Conservation (phyloP, 1,140 invertebrate species). For the Pectinophora gossypiella region DNA sequence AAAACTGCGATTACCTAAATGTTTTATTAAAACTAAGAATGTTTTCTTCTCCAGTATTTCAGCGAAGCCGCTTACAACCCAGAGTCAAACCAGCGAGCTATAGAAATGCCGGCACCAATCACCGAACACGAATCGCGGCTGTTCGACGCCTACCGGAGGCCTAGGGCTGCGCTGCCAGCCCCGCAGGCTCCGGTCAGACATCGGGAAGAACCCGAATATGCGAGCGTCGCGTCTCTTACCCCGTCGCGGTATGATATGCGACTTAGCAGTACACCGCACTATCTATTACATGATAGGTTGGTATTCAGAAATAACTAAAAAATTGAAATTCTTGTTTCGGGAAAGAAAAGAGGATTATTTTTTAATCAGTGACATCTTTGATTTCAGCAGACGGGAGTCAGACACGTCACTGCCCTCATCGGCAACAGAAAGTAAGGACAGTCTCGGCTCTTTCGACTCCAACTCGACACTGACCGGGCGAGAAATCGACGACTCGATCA, state of each 20-base stretch:
- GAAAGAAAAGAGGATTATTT: background rate
- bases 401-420: conserved; percentile 76
- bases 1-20: background rate
- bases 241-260: conserved; percentile 43
- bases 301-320: background rate
- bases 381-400: conserved; percentile 75
- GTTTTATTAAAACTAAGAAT: no score
- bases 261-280: conserved; percentile 40
- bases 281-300: conserved; percentile 63
- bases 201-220: conserved; percentile 62
- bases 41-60: conserved; percentile 84
- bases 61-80: conserved; percentile 91
- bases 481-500: conserved; percentile 81
- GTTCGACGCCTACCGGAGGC: conserved; percentile 61
- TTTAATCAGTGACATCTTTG: background rate
- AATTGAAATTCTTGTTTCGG: background rate
- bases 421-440: conserved; percentile 79
- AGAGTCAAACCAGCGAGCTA: conserved; percentile 83
- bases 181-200: conserved; percentile 44
- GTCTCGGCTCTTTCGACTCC: conserved; percentile 79
- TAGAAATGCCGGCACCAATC: conserved; percentile 60
- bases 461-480: conserved; percentile 80
- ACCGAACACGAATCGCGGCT: conserved; percentile 59
- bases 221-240: conserved; percentile 54
- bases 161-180: conserved; percentile 49